phyloP scores from a whole-genome alignment of 2,113 vertebrate species.

The Crotalus helleri region DNA sequence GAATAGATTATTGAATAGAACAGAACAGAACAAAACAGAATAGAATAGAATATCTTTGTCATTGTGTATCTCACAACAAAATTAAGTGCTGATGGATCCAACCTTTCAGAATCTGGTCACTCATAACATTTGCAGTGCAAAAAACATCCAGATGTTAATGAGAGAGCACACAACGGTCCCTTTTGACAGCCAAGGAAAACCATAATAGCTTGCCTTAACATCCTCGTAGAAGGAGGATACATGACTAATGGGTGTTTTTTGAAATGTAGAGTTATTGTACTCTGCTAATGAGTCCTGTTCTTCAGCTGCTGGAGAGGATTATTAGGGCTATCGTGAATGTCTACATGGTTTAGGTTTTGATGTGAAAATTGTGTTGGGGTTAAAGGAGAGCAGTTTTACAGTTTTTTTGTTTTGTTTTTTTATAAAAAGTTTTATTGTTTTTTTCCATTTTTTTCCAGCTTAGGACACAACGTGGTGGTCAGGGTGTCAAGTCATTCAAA shows the following conservation, averaged over 20 bases:
- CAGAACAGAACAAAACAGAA: too few species aligned
- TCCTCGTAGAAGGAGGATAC: background rate
- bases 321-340: background rate
- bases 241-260: background rate
- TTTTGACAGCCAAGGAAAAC: background rate
- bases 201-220: background rate
- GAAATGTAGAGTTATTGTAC: background rate
- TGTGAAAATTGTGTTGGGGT: background rate
- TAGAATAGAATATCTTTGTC: too few species aligned
- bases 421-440: too few species aligned
- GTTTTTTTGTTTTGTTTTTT: too few species aligned
- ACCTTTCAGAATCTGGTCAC: background rate
- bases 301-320: background rate
- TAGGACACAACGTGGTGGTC: too few species aligned
- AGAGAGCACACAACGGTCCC: background rate
- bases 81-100: background rate
- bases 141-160: background rate
- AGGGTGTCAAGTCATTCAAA: too few species aligned
- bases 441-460: too few species aligned
- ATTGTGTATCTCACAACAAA: too few species aligned
- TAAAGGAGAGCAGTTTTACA: background rate
- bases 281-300: background rate
- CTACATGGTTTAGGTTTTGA: background rate
- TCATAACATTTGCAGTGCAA: background rate
- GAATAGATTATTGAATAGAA: too few species aligned